Percentiles rank a stretch among this genome's conserved stretches.
Evolutionary conservation across 1,140 invertebrate genomes (phyloP).

Genomic region (Chlorops oryzae): DNA sequence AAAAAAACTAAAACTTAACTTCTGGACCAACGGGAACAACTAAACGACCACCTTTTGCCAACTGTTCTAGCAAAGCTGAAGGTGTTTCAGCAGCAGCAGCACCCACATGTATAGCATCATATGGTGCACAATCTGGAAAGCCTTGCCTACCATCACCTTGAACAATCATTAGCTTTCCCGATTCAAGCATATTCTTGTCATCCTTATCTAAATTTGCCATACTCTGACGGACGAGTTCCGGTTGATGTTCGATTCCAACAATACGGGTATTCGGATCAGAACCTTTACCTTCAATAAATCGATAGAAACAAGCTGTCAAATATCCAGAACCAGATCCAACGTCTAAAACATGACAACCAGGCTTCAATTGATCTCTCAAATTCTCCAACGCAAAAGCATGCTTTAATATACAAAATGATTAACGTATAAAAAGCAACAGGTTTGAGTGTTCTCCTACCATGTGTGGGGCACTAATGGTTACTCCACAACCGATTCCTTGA

Average conservation of each 20-base stretch:
- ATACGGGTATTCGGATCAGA: conserved; percentile 61
- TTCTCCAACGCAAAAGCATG: conserved; percentile 92
- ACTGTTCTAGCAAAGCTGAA: conserved; percentile 60
- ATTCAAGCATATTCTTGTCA: conserved; percentile 60
- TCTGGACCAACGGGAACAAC: conserved; percentile 87
- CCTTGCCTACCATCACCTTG: conserved; percentile 81
- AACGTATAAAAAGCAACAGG: not conserved
- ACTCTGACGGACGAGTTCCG: conserved; percentile 71
- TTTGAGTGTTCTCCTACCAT: too few relatives aligned
- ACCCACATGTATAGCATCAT: conserved; percentile 90
- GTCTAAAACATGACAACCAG: conserved; percentile 79
- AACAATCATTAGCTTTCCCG: conserved; percentile 62
- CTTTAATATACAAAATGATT: conserved; percentile 40
- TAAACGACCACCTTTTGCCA: conserved; percentile 76
- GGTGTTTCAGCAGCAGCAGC: conserved; percentile 79
- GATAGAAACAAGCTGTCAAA: conserved; percentile 89
- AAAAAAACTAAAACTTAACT: conserved; percentile 65
- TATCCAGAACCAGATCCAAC: conserved; percentile 95
- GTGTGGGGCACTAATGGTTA: conserved; percentile 96
- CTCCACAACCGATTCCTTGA: conserved; percentile 80
- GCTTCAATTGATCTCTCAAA: conserved; percentile 72
- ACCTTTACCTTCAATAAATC: conserved; percentile 29
- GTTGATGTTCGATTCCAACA: conserved; percentile 90
- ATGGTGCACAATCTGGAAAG: conserved; percentile 66
- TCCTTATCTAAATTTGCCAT: conserved; percentile 70